Evolutionary conservation across 2,888 invertebrate genomes (phyloP).

Genomic region (Busseola fusca): DNA sequence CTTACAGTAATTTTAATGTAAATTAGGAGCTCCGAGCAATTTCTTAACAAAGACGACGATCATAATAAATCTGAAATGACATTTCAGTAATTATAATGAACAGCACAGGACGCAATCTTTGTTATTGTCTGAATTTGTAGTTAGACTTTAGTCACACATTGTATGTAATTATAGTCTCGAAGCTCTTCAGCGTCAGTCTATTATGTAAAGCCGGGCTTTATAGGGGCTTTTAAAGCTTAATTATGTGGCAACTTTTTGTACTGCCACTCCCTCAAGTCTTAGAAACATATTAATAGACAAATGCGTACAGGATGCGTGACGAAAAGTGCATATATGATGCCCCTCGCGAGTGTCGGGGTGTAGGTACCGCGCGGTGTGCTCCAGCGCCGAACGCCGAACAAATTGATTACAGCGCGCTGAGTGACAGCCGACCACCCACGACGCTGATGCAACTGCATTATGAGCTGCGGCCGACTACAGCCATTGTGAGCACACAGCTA

Average conservation of each 20-base stretch:
- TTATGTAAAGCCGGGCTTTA: slow-evolving; percentile 6
- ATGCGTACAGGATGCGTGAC: slow-evolving; percentile 81
- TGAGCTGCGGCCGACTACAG: slow-evolving; percentile 68
- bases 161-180: slow-evolving; percentile 11
- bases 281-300: slow-evolving; percentile 69
- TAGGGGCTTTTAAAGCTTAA: slow-evolving; percentile 13
- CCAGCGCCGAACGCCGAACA: slow-evolving; percentile 82
- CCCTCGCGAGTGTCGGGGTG: slow-evolving; percentile 65
- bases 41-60: slow-evolving; percentile 10
- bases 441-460: slow-evolving; percentile 72
- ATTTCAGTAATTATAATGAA: slow-evolving; percentile 12
- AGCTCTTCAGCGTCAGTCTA: slow-evolving; percentile 12
- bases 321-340: slow-evolving; percentile 77
- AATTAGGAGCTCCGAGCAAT: slow-evolving; percentile 17
- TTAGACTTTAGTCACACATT: slow-evolving; percentile 16
- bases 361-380: slow-evolving; percentile 69
- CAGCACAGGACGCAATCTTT: slow-evolving; percentile 3
- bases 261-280: slow-evolving; percentile 45
- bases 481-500: slow-evolving; percentile 63
- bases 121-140: slow-evolving; percentile 14
- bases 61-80: slow-evolving; percentile 28
- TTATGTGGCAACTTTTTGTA: slow-evolving; percentile 43
- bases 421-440: slow-evolving; percentile 85
- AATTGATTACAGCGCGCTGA: slow-evolving; percentile 86
- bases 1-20: slow-evolving; percentile 29